Evolutionary conservation across 2,797 vertebrate species (phyloP).

Genomic region (Enteromius viviparus): DNA sequence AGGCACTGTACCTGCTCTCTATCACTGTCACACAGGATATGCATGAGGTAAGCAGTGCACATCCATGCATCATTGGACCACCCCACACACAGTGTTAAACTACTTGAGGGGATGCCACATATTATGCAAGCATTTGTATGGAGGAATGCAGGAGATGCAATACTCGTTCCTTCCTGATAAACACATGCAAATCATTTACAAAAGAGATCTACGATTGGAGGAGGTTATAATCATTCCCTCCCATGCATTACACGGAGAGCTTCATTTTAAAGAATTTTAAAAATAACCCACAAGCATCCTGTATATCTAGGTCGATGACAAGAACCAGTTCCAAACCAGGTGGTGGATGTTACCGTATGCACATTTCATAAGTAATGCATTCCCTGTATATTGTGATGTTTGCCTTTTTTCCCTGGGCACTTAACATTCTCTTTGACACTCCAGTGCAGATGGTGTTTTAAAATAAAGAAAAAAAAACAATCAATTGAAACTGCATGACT

Average conservation of each 20-base stretch:
- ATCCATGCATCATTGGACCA: slow-evolving; percentile 41
- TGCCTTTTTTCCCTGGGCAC: background rate
- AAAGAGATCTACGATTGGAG: slow-evolving; percentile 4
- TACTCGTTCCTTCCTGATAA: slow-evolving; percentile 4
- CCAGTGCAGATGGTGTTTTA: slow-evolving; percentile 50
- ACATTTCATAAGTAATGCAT: slow-evolving; percentile 34
- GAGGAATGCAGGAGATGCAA: background rate
- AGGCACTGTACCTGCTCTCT: slow-evolving; percentile 46
- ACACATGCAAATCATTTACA: slow-evolving; percentile 22
- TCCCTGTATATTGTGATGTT: background rate
- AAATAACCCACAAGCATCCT: background rate
- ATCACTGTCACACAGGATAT: slow-evolving; percentile 53
- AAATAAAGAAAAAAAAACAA: background rate
- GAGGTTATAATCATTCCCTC: background rate
- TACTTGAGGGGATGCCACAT: slow-evolving; percentile 2
- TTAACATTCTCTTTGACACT: slow-evolving; percentile 39
- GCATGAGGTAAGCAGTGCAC: slow-evolving; percentile 22
- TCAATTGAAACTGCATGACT: slow-evolving; percentile 24
- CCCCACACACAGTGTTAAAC: background rate
- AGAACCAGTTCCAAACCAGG: slow-evolving; percentile 5
- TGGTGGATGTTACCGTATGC: slow-evolving; percentile 25
- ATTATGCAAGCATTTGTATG: slow-evolving; percentile 6
- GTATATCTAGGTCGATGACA: slow-evolving; percentile 33
- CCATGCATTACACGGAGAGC: slow-evolving; percentile 1
- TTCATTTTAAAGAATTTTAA: slow-evolving; percentile 18